Evolutionary conservation across 2,888 invertebrate genomes (phyloP).

Genomic region (Cremastinae sp.): DNA sequence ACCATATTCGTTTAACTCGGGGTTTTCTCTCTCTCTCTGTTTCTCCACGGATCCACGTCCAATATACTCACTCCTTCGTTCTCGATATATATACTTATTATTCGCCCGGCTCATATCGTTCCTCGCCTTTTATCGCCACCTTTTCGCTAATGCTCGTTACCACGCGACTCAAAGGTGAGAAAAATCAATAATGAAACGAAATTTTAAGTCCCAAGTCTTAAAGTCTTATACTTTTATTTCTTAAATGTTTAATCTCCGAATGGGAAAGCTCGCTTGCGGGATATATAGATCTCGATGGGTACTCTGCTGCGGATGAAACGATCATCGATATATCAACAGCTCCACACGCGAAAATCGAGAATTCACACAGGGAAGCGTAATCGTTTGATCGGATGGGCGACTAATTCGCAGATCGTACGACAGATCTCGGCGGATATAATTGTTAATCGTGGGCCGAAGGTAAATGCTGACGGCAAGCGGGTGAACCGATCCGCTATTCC

Average conservation of each 20-base stretch:
- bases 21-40: constrained; percentile 62
- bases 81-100: constrained; percentile 29
- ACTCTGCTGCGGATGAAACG: no score
- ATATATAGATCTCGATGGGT: no score
- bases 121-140: constrained; percentile 57
- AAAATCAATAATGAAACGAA: not conserved
- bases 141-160: constrained; percentile 62
- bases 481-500: constrained; percentile 13
- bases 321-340: no score
- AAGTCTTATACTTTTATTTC: no score
- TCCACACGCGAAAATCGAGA: not conserved
- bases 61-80: constrained; percentile 38
- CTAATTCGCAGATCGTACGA: constrained; percentile 78
- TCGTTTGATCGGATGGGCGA: constrained; percentile 68
- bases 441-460: constrained; percentile 76
- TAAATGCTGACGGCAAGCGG: constrained; percentile 53
- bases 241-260: no score
- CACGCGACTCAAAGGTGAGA: constrained; percentile 31
- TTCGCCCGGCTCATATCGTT: constrained; percentile 48
- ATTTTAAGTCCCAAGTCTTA: no score
- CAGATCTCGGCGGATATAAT: constrained; percentile 78
- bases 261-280: no score
- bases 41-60: constrained; percentile 49
- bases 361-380: constrained; percentile 16
- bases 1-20: constrained; percentile 69